Evolutionary conservation across 1,140 invertebrate species (phyloP).

Genomic region (Calliphora vicina): DNA sequence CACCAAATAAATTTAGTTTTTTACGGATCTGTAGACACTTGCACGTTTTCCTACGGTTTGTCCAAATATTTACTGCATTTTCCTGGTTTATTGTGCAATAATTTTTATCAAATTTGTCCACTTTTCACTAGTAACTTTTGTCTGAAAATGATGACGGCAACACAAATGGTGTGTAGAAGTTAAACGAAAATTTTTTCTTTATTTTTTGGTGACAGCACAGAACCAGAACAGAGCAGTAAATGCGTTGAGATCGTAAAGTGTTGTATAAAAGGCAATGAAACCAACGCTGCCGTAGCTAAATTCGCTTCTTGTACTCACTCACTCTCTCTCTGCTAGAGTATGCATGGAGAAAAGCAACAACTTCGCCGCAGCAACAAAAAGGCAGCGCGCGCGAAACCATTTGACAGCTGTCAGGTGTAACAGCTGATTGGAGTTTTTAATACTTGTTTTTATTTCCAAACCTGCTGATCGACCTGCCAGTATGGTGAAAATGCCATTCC

Average conservation of each 20-base stretch:
- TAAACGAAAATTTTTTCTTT: constrained; percentile 1
- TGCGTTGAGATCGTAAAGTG: constrained; percentile 24
- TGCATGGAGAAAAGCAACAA: constrained; percentile 15
- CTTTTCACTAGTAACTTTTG: constrained; percentile 14
- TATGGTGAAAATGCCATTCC: constrained; percentile 19
- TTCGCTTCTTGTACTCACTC: constrained; percentile 7
- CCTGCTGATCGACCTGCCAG: background rate
- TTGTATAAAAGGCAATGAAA: background rate
- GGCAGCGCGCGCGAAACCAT: constrained; percentile 20
- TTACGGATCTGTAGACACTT: background rate
- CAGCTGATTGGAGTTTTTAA: constrained; percentile 9
- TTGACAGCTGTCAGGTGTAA: constrained; percentile 21
- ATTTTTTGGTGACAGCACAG: constrained; percentile 30
- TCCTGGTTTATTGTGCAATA: constrained; percentile 1
- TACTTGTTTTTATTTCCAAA: background rate
- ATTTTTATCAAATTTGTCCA: constrained; percentile 10
- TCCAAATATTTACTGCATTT: constrained; percentile 12
- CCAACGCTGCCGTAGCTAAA: background rate
- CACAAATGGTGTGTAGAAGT: constrained; percentile 30
- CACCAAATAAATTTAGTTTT: background rate
- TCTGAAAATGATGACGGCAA: constrained; percentile 30
- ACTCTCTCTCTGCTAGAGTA: background rate
- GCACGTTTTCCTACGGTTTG: background rate
- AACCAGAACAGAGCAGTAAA: constrained; percentile 32
- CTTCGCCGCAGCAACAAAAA: constrained; percentile 17